A percentile compares a stretch with the other conserved stretches of the same genome.
Evolutionary conservation across 64 coral and sea anemone species (phyloP).

Genomic region (Stylophora pistillata): DNA sequence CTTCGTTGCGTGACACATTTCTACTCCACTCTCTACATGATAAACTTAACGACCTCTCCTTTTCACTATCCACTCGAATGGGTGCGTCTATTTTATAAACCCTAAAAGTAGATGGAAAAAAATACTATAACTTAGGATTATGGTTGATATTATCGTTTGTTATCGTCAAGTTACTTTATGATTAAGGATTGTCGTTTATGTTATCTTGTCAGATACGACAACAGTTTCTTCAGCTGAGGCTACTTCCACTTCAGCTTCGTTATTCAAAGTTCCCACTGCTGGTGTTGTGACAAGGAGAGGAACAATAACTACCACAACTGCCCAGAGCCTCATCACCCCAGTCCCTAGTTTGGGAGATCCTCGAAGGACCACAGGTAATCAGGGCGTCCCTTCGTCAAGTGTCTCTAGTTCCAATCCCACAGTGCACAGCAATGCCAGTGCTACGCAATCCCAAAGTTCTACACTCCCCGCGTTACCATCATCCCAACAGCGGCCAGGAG

Average conservation of each 20-base stretch:
- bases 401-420: neutral
- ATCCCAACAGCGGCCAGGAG: neutral
- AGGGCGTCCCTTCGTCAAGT: neutral
- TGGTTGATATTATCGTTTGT: neutral
- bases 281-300: neutral
- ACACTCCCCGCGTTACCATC: neutral
- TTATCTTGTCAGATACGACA: neutral
- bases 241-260: neutral
- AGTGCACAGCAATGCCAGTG: neutral
- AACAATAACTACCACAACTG: slow-evolving; percentile 4
- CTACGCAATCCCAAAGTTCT: neutral
- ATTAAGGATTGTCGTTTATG: neutral
- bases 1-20: too few relatives aligned
- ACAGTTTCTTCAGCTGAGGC: neutral
- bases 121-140: neutral
- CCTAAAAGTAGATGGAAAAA: too few relatives aligned
- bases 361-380: neutral
- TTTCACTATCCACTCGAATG: too few relatives aligned
- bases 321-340: slow-evolving; percentile 20
- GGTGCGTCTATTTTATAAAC: too few relatives aligned
- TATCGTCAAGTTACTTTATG: too few relatives aligned
- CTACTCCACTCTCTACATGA: too few relatives aligned
- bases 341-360: neutral
- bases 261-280: slow-evolving; percentile 16
- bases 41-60: too few relatives aligned